Conservation (phyloP, 2,113 vertebrate genomes). For the Cyanoramphus novaezelandiae region DNA sequence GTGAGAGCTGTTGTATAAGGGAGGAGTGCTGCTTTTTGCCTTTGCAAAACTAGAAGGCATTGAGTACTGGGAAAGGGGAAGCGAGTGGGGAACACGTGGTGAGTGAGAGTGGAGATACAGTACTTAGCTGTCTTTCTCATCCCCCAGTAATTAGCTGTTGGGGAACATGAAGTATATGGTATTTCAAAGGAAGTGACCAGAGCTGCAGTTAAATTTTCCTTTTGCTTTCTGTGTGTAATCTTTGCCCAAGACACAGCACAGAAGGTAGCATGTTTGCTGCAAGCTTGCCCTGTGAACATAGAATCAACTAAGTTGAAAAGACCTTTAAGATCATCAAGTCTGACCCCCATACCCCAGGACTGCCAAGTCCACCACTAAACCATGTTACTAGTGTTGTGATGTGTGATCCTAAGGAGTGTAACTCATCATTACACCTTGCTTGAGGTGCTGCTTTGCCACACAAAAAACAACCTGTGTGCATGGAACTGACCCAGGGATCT, state of each 20-base stretch:
- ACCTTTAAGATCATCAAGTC: background rate
- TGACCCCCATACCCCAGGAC: background rate
- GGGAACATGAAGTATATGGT: too few species aligned
- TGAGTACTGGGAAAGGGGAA: background rate
- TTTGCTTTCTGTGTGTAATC: background rate
- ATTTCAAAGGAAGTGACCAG: background rate
- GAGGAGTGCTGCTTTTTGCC: background rate
- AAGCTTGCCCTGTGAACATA: background rate
- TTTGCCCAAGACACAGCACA: rapidly evolving
- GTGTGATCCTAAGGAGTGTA: background rate
- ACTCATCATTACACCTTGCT: background rate
- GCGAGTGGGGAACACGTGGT: rapidly evolving
- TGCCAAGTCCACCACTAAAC: background rate
- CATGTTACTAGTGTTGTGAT: background rate
- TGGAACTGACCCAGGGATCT: background rate
- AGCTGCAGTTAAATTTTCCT: background rate
- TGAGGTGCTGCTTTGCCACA: background rate
- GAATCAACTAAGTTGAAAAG: background rate
- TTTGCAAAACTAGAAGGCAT: background rate
- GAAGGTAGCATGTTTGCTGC: rapidly evolving
- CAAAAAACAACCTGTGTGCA: background rate
- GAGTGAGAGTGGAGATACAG: background rate
- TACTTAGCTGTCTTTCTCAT: too few species aligned
- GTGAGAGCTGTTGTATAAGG: background rate
- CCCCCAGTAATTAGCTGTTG: background rate